A percentile compares a stretch with the other conserved stretches of the same genome.
Evolutionary conservation across 1,140 invertebrate species (phyloP).

Genomic region (Drosophila obscura): DNA sequence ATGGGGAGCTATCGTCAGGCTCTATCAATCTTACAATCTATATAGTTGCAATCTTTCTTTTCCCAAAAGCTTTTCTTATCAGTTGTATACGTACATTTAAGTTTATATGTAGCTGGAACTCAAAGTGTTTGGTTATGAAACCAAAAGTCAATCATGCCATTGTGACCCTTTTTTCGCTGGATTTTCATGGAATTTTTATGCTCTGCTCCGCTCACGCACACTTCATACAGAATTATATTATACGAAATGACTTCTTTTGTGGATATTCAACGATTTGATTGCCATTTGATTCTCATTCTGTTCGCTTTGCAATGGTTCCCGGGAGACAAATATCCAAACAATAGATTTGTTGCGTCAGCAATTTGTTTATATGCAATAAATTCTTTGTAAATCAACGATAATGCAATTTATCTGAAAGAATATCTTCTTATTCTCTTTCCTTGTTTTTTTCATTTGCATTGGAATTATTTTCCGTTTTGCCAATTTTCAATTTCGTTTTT

Average conservation of each 20-base stretch:
- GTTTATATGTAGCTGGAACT: conserved; percentile 12
- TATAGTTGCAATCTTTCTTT: conserved; percentile 26
- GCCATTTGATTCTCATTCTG: conserved; percentile 57
- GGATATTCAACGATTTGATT: conserved; percentile 57
- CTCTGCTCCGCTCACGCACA: conserved; percentile 14
- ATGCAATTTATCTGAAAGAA: conserved; percentile 70
- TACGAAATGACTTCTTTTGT: conserved; percentile 37
- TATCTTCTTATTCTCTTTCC: conserved; percentile 24
- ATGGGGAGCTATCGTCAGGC: conserved; percentile 13
- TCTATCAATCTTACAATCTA: conserved; percentile 28
- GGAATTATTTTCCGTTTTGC: conserved; percentile 22
- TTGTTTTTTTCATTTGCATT: conserved; percentile 59
- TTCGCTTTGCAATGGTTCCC: conserved; percentile 33
- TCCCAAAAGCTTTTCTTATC: conserved; percentile 26
- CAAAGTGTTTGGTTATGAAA: conserved; percentile 6
- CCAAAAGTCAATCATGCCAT: conserved; percentile 6
- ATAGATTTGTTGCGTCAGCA: conserved; percentile 68
- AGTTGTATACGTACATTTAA: conserved; percentile 17
- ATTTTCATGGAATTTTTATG: conserved; percentile 40
- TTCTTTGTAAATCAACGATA: conserved; percentile 75
- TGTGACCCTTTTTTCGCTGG: conserved; percentile 18
- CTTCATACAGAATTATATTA: conserved; percentile 57
- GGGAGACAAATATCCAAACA: conserved; percentile 45
- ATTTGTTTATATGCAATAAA: conserved; percentile 79
- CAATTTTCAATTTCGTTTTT: conserved; percentile 37